Evolutionary conservation across 2,113 vertebrate species (phyloP).

Genomic region (Numenius arquata): DNA sequence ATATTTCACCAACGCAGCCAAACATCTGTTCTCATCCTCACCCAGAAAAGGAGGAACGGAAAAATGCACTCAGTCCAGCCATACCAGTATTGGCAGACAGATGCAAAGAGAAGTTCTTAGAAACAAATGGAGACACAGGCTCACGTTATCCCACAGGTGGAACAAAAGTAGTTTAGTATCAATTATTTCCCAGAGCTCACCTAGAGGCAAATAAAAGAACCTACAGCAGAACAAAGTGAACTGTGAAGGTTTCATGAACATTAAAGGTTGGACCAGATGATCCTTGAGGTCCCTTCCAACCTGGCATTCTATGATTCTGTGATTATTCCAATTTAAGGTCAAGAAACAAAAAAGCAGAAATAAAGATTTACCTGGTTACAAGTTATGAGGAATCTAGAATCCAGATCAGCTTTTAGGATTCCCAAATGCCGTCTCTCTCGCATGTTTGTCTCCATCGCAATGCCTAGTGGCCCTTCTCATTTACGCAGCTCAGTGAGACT

Average conservation of each 20-base stretch:
- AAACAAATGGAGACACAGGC: background rate
- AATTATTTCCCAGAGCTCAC: background rate
- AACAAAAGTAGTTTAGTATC: background rate
- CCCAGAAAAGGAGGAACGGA: background rate
- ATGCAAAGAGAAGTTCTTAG: background rate
- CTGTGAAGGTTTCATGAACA: rapidly evolving
- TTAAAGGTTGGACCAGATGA: background rate
- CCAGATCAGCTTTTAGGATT: background rate
- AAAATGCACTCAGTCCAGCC: background rate
- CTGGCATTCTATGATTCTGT: background rate
- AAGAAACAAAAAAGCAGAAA: background rate
- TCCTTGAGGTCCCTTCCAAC: background rate
- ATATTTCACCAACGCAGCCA: background rate
- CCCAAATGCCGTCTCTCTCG: background rate
- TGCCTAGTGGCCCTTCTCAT: background rate
- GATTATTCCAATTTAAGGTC: background rate
- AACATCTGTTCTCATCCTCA: background rate
- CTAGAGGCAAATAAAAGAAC: background rate
- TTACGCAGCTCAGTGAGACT: background rate
- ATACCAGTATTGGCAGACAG: background rate
- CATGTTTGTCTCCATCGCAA: background rate
- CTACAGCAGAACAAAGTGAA: background rate
- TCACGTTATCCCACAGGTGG: background rate
- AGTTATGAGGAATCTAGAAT: background rate
- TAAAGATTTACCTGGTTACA: background rate